Evolutionary conservation across 2,113 vertebrate species (phyloP).

Genomic region (Megaptera novaeangliae): DNA sequence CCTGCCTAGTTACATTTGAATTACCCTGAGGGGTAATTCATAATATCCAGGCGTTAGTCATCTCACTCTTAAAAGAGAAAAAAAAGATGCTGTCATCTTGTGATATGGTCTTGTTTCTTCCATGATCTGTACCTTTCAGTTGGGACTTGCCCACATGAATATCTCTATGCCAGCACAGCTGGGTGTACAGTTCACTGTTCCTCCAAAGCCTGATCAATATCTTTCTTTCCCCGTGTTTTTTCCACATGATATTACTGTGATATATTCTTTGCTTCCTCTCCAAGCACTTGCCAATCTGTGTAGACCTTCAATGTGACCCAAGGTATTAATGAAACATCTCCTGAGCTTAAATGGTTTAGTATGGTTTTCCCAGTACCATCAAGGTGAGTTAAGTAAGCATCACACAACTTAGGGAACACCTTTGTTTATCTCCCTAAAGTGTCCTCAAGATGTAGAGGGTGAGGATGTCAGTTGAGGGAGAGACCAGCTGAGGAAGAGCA

Average conservation of each 20-base stretch:
- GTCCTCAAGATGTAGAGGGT: neutral
- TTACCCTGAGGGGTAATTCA: neutral
- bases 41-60: neutral
- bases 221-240: neutral
- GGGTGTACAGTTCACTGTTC: rapidly evolving
- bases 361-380: neutral
- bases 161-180: neutral
- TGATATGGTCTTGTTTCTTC: neutral
- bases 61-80: neutral
- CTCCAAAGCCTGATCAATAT: neutral
- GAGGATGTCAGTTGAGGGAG: neutral
- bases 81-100: neutral
- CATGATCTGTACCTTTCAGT: neutral
- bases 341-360: neutral
- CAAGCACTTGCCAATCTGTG: neutral
- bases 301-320: neutral
- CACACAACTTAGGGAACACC: neutral
- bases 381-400: neutral
- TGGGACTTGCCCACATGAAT: neutral
- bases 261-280: neutral
- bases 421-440: neutral
- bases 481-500: neutral
- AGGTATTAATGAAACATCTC: neutral
- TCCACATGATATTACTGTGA: neutral
- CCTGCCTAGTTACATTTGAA: neutral